Evolutionary conservation across 2,888 invertebrate genomes (phyloP), one percentile per base, ranked within the genome.

Genomic region (Eilema griseolum): DNA sequence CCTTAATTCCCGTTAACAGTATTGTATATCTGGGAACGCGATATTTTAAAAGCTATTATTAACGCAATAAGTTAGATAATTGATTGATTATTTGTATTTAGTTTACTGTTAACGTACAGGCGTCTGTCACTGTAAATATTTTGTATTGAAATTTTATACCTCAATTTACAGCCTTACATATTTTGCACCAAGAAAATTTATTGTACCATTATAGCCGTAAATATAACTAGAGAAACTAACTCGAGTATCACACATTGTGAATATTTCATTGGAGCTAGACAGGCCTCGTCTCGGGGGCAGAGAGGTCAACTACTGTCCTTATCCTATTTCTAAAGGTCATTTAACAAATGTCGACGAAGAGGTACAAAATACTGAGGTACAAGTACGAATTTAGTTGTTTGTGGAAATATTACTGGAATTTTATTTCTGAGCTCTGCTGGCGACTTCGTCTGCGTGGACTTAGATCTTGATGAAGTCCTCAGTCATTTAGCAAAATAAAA

Each of bases 281-380:
- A 72, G 70, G 72, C 69, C 65, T 67, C 41, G 76, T 79, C 81
- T 78, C 80, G 65, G 72, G 78, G 81, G 78, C 74, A 33, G 73
- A 84, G 84, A 88, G 87, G 87, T 87, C 87, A 86, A 79, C 75
- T 80, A 67, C 64, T 83, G 80, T 83, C 84, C 83, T 80, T 82
- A 84, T 85, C 82, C 82, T 79, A 82, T 83, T 84, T 78, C 74
- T 67, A 83, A 86, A 87, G 88, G 88, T 87, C 84, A 74, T 87
- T 87, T 88, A 76, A 86, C 86, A 87, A 85, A 83, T 79, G 85
- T 79, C 74, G 59, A 24, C 69, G 23, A 61, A n/a, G 52, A 52
- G 79, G 46, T 80, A 79, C 67, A 83, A 83, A 80, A 66, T 4
- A 23, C n/a, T 62, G n/a, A n/a, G n/a, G n/a, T 46, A 41, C 20